phyloP scores from a whole-genome alignment of 2,113 vertebrate genomes.

The Poeciliopsis turrubarensis region DNA sequence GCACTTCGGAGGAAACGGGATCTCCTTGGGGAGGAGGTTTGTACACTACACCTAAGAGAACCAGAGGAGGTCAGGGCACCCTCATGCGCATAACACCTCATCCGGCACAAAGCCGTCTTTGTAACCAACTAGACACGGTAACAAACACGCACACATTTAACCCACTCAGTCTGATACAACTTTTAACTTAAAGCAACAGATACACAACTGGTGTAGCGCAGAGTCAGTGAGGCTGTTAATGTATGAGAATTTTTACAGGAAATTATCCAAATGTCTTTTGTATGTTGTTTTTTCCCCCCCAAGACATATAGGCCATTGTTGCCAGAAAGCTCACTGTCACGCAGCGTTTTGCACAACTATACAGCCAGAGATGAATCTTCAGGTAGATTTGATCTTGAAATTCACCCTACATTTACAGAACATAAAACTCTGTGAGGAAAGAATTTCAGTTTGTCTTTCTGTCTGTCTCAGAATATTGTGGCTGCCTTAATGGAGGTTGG shows the following conservation, averaged over 20 bases:
- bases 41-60: constrained; percentile 90
- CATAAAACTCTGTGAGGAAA: background rate
- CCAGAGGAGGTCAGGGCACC: constrained; percentile 75
- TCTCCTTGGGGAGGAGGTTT: constrained; percentile 96
- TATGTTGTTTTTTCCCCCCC: background rate
- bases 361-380: constrained; percentile 76
- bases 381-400: constrained; percentile 54
- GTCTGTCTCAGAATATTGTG: constrained; percentile 78
- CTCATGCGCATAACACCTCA: constrained; percentile 73
- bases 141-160: constrained; percentile 51
- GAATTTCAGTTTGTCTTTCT: constrained; percentile 16
- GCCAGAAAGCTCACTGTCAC: constrained; percentile 66
- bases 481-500: constrained; percentile 95
- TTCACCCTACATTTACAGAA: background rate
- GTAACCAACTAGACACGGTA: constrained; percentile 59
- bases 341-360: constrained; percentile 74
- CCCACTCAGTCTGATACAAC: constrained; percentile 53
- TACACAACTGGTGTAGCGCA: constrained; percentile 8
- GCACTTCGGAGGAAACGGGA: constrained; percentile 95
- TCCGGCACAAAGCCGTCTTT: constrained; percentile 76
- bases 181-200: constrained; percentile 38
- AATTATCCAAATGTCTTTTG: constrained; percentile 26
- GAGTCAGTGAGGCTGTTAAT: constrained; percentile 25
- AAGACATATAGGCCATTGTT: constrained; percentile 71
- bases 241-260: constrained; percentile 3